phyloP scores from a whole-genome alignment of 2,888 invertebrate species.

The Nezara viridula region DNA sequence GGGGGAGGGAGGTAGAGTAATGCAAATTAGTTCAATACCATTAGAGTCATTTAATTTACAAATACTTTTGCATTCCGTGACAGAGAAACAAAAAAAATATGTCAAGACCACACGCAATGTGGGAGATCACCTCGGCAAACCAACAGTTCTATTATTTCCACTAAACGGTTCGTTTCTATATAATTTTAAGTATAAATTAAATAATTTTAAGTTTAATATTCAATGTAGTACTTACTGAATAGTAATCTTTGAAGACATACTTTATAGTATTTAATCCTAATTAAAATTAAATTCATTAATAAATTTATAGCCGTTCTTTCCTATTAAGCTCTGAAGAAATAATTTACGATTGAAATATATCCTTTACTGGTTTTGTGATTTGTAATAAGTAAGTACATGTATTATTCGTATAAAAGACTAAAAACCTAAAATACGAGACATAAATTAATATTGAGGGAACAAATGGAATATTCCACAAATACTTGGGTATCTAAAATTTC shows the following conservation, averaged over 20 bases:
- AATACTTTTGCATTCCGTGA: neutral
- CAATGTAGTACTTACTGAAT: neutral
- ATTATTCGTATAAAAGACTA: no score
- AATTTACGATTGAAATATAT: neutral
- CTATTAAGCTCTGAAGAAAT: neutral
- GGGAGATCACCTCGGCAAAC: neutral
- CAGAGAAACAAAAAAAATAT: neutral
- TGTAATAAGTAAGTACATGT: neutral
- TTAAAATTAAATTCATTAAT: no score
- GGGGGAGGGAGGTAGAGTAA: no score
- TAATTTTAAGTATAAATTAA: neutral
- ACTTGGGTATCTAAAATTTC: no score
- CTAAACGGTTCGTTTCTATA: neutral
- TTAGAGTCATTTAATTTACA: neutral
- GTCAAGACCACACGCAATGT: neutral
- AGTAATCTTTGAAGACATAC: no score
- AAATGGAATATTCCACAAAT: no score
- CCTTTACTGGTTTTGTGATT: neutral
- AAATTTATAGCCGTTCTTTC: neutral
- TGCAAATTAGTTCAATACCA: neutral
- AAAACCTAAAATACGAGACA: no score
- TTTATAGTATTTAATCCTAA: no score
- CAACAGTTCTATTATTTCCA: neutral
- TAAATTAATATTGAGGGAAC: no score
- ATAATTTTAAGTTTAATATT: neutral